Evolutionary conservation across 2,113 vertebrate species (phyloP), one percentile per base, ranked within the genome.

Genomic region (Rhagologus leucostigma): DNA sequence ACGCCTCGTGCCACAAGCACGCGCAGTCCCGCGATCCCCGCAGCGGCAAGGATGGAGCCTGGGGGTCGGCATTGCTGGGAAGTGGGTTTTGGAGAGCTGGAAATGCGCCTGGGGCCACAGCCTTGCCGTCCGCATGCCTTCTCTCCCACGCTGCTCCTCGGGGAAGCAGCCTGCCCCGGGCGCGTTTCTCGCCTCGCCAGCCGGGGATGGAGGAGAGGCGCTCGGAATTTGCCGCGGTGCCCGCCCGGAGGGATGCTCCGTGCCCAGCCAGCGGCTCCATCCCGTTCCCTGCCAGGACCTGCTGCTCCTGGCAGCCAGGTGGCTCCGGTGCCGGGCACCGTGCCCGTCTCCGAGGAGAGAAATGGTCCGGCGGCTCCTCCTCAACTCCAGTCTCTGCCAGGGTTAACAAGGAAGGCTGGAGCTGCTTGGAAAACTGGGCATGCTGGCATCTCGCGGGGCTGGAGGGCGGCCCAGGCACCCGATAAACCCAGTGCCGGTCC

Each of bases 311-410:
- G 64, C 62, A 88, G 67, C 1, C 2, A 50, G 46, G 22, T 0
- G 0, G 59, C 35, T 77, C 0, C 0, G 5, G 55, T 0, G 1
- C 3, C 0, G 78, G 84, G 70, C 79, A n/a, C 0, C 0, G 30
- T 69, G 82, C 78, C 84, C 33, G 2, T 22, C 59, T 69, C 18
- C 0, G n/a, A 17, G 73, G 10, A 60, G 35, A 55, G 44, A 56
- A 70, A 41, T 49, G 3, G 2, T 56, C 47, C 39, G 26, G 57
- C 0, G 3, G 60, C 30, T 88, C 13, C 64, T 71, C 50, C 52
- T 56, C 13, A 6, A 6, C 46, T 11, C 3, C 2, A 14, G 42
- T 30, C 53, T 53, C 26, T 35, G 55, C 77, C 59, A 68, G 59
- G 50, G 46, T 65, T 35, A 74, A 47, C 39, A 35, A 7, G 0